These are phyloP conservation scores for Phoenicopterus ruber DNA, from an alignment of 2,113 vertebrate species.

Conservation along the genomic window DNA sequence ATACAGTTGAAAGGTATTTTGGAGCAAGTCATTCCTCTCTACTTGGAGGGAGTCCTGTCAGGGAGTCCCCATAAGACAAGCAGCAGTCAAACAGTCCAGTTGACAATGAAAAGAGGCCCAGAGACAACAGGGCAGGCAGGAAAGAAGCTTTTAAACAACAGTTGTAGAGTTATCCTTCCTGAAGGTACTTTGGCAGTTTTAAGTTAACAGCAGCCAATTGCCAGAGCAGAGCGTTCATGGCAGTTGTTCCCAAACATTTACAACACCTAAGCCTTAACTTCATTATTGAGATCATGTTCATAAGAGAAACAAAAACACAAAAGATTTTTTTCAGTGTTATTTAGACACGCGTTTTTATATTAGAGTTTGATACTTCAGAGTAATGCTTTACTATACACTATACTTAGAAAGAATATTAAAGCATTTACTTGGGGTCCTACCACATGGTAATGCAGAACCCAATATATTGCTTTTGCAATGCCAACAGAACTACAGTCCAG, in stretches of 20 bases:
- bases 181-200: background rate
- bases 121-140: background rate
- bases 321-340: background rate
- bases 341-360: background rate
- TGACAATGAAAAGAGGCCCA: background rate
- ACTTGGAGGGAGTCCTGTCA: background rate
- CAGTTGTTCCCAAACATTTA: background rate
- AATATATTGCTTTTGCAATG: background rate
- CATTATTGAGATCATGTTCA: background rate
- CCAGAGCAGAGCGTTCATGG: background rate
- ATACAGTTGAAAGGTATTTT: fast-evolving
- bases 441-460: background rate
- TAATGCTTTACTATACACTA: background rate
- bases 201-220: background rate
- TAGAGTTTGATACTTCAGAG: background rate
- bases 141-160: background rate
- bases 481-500: background rate
- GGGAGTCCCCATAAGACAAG: fast-evolving
- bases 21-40: background rate
- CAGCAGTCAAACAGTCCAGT: background rate
- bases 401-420: background rate
- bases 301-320: background rate
- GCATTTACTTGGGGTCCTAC: background rate
- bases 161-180: background rate
- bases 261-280: background rate